These are phyloP conservation scores for Malachius bipustulatus DNA, from an alignment of 2,888 invertebrate species.

Conservation along the genomic window DNA sequence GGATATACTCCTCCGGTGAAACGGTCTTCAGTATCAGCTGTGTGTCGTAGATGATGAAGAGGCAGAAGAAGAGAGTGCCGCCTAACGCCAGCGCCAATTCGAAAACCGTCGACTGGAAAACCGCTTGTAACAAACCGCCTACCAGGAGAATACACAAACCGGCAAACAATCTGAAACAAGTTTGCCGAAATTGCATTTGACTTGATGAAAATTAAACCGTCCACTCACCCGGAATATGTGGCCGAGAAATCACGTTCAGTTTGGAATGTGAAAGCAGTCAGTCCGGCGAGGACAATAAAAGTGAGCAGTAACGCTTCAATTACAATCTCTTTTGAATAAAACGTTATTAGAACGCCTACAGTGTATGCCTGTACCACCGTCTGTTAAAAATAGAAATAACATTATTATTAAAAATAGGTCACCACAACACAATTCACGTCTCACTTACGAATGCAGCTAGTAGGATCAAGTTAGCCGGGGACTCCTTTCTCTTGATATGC, in stretches of 20 bases:
- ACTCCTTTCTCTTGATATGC: constrained; percentile 61
- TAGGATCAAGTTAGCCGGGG: constrained; percentile 70
- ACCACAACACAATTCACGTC: background rate
- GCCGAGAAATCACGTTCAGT: constrained; percentile 74
- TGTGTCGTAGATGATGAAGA: constrained; percentile 77
- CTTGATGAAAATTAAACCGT: constrained; percentile 1
- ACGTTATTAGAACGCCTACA: constrained; percentile 66
- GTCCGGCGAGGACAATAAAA: constrained; percentile 55
- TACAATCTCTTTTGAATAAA: constrained; percentile 63
- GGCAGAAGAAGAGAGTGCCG: constrained; percentile 64
- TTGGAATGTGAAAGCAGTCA: constrained; percentile 77
- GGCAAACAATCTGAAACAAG: constrained; percentile 47
- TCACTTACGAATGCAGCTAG: constrained; percentile 66
- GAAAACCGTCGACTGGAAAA: constrained; percentile 57
- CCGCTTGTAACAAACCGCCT: constrained; percentile 61
- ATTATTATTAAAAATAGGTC: constrained; percentile 1
- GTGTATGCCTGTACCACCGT: constrained; percentile 68
- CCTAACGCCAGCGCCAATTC: constrained; percentile 60
- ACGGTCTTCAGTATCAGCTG: constrained; percentile 70
- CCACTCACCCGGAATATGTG: constrained; percentile 58
- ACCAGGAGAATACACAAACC: constrained; percentile 56
- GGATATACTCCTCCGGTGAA: constrained; percentile 78
- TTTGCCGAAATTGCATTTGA: constrained; percentile 8
- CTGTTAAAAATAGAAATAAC: constrained; percentile 41
- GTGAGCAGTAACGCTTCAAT: constrained; percentile 70